A percentile compares a stretch with the other conserved stretches of the same genome.
phyloP scores from a whole-genome alignment of 2,888 invertebrate species.

The Deilephila elpenor region DNA sequence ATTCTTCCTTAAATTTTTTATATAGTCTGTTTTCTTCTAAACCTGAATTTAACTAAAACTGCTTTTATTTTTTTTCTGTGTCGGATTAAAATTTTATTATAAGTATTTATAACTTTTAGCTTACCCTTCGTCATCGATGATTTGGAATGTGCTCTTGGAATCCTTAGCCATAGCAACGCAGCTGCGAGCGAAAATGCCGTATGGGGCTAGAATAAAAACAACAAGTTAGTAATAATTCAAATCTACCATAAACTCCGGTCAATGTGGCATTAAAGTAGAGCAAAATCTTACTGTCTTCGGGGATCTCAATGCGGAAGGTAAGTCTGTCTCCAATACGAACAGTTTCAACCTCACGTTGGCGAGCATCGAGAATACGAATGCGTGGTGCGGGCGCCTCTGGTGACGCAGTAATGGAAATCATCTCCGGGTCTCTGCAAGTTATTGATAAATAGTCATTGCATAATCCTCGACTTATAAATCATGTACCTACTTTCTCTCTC shows the following conservation, averaged over 20 bases:
- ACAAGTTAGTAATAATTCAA: slow-evolving; percentile 13
- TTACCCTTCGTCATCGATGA: slow-evolving; percentile 96
- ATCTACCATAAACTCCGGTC: too few species aligned
- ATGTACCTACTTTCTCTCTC: too few species aligned
- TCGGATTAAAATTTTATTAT: background rate
- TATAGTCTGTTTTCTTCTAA: too few species aligned
- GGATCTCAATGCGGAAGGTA: slow-evolving; percentile 97
- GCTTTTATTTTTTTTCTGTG: too few species aligned
- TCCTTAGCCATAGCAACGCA: slow-evolving; percentile 99
- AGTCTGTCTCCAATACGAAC: slow-evolving; percentile 97
- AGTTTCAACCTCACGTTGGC: slow-evolving; percentile 95
- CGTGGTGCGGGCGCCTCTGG: slow-evolving; percentile 97
- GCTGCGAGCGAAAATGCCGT: slow-evolving; percentile 97
- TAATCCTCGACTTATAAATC: too few species aligned
- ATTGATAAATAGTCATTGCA: background rate
- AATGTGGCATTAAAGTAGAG: background rate
- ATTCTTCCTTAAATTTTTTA: too few species aligned
- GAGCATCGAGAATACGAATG: slow-evolving; percentile 94
- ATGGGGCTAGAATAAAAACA: slow-evolving; percentile 88
- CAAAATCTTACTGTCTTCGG: slow-evolving; percentile 93
- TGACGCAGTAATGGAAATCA: slow-evolving; percentile 97
- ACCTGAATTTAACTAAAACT: too few species aligned
- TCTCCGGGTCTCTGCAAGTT: slow-evolving; percentile 93
- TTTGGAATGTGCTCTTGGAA: slow-evolving; percentile 97
- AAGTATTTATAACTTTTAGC: slow-evolving; percentile 42